phyloP scores from a whole-genome alignment of 2,888 invertebrate species.

The Drosophila antonietae region DNA sequence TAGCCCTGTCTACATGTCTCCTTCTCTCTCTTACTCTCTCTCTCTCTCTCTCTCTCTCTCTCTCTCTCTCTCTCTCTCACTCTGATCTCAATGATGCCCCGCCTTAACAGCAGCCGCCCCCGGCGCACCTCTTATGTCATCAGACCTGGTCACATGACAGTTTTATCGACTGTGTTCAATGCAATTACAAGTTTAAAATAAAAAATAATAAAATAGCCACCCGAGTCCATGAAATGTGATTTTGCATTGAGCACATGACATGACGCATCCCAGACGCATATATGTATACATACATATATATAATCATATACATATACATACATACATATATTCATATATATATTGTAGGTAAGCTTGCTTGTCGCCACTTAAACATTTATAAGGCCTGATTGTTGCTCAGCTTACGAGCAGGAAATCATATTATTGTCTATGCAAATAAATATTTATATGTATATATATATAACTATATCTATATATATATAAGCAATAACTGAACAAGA shows the following conservation, averaged over 20 bases:
- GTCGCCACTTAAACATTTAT: constrained; percentile 33
- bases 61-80: background rate
- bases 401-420: constrained; percentile 24
- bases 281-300: background rate
- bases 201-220: background rate
- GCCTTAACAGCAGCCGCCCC: background rate
- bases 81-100: background rate
- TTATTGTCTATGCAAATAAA: constrained; percentile 9
- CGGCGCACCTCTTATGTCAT: background rate
- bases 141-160: constrained; percentile 28
- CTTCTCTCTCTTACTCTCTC: no score
- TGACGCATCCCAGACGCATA: background rate
- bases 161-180: constrained; percentile 27
- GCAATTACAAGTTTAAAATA: constrained; percentile 25
- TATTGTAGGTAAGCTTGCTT: background rate
- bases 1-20: background rate
- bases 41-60: no score
- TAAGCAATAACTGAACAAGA: background rate
- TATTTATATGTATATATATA: background rate
- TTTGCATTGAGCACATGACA: constrained; percentile 32
- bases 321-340: background rate
- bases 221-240: constrained; percentile 21
- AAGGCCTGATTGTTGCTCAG: constrained; percentile 24
- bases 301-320: background rate
- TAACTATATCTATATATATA: background rate